Evolutionary conservation across 2,113 vertebrate species (phyloP), one percentile per base, ranked within the genome.

Genomic region (Corydoras maculifer): DNA sequence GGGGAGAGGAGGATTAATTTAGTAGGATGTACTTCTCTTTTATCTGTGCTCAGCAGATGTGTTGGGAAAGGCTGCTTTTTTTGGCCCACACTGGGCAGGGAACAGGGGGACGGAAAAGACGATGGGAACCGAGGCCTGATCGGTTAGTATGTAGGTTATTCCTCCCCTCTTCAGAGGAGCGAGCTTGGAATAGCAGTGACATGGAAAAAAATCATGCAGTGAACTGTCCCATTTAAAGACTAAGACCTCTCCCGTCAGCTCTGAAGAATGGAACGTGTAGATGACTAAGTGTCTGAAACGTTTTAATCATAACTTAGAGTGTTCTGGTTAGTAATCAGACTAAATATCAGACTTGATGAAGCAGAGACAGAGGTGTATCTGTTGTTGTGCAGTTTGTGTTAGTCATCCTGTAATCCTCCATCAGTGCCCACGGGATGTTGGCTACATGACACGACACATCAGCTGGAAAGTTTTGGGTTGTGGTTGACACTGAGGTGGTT

Each of bases 91-190:
- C 61, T 66, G 73, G 76, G 65, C 25, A 71, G 65, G 63, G 70
- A 64, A 54, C 57, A 65, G 35, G 61, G 66, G 67, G 32, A 65
- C 31, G 57, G 68, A 70, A 61, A 70, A 65, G 30, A 35, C 31
- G 48, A 51, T 54, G 30, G 55, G 61, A 65, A 64, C 73, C 62
- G 70, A 48, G 49, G 74, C 65, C 48, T 73, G 69, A 75, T 69
- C 58, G 72, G 75, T 74, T 80, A 67, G 68, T 80, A 83, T 83
- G 68, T 85, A 79, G 84, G 84, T 77, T 81, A 83, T 74, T 75
- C 78, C 66, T 78, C 65, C 76, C 29, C 82, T 84, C 81, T 77
- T 70, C 58, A 75, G 77, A 79, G 62, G 65, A 69, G 65, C 75
- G 57, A 75, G 72, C 18, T 59, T 74, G 62, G 72, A 70, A 69